Percentiles rank a stretch among this genome's conserved stretches.
Evolutionary conservation across 2,888 invertebrate genomes (phyloP).

Genomic region (Chrysodeixis includens): DNA sequence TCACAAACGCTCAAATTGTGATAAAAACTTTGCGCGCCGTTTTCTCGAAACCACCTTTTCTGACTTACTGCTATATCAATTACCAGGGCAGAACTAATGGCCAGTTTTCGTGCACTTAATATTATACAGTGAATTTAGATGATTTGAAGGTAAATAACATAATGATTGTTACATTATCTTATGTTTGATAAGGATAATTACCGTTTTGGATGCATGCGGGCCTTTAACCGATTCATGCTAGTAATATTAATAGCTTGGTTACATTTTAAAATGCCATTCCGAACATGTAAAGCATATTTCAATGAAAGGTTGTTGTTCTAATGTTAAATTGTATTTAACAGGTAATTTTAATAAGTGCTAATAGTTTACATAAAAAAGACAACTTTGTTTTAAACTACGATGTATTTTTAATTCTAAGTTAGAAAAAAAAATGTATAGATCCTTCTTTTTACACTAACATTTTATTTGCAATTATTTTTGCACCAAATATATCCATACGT

Average conservation of each 20-base stretch:
- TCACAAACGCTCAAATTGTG: no score
- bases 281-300: background rate
- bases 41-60: no score
- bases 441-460: no score
- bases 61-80: no score
- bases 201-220: conserved; percentile 31
- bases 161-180: conserved; percentile 30
- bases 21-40: no score
- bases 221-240: conserved; percentile 5
- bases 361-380: no score
- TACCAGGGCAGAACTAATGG: conserved; percentile 12
- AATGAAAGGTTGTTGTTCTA: background rate
- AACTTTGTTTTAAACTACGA: no score
- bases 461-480: no score
- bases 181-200: conserved; percentile 25
- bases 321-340: background rate
- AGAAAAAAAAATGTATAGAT: no score
- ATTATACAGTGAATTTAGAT: conserved; percentile 23
- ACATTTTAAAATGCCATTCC: conserved; percentile 1
- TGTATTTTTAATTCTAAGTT: no score
- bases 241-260: background rate
- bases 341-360: no score
- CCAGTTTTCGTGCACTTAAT: conserved; percentile 22
- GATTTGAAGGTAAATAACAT: conserved; percentile 37
- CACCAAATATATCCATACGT: no score